These are phyloP conservation scores for Polietes domitor DNA, from an alignment of 2,888 invertebrate species.

Conservation along the genomic window DNA sequence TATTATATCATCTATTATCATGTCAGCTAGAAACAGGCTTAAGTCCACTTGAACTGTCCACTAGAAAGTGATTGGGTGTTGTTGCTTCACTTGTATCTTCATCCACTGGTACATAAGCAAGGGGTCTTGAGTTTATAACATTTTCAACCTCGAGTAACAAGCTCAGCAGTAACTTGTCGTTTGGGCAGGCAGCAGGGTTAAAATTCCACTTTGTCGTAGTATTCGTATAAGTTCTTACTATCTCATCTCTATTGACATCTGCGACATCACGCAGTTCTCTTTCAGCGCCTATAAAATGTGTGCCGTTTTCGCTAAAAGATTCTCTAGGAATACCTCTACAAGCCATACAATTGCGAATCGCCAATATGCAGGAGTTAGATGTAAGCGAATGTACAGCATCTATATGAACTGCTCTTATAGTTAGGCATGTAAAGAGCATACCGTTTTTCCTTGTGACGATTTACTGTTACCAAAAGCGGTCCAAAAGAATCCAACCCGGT, in stretches of 20 bases:
- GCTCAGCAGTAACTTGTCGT: slow-evolving; percentile 20
- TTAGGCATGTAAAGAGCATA: no score
- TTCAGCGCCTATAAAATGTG: no score
- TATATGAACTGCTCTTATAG: no score
- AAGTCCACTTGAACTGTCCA: slow-evolving; percentile 39
- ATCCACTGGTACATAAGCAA: slow-evolving; percentile 1
- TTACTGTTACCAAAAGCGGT: slow-evolving; percentile 27
- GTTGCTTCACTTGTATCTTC: not conserved
- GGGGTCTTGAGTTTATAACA: slow-evolving; percentile 6
- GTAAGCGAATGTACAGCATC: no score
- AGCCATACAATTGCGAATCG: no score
- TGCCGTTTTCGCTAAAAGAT: no score
- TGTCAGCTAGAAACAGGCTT: slow-evolving; percentile 36
- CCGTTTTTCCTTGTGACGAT: no score
- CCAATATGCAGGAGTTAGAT: no score
- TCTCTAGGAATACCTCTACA: no score
- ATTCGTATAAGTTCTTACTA: not conserved
- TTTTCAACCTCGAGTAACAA: slow-evolving; percentile 26
- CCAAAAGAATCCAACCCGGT: slow-evolving; percentile 53
- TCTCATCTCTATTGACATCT: not conserved
- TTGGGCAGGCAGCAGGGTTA: not conserved
- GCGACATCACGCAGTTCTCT: no score
- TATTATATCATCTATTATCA: not conserved
- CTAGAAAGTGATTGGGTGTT: slow-evolving; percentile 48
- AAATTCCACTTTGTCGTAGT: not conserved